Evolutionary conservation across 2,113 vertebrate species (phyloP).

Genomic region (Colaptes auratus): DNA sequence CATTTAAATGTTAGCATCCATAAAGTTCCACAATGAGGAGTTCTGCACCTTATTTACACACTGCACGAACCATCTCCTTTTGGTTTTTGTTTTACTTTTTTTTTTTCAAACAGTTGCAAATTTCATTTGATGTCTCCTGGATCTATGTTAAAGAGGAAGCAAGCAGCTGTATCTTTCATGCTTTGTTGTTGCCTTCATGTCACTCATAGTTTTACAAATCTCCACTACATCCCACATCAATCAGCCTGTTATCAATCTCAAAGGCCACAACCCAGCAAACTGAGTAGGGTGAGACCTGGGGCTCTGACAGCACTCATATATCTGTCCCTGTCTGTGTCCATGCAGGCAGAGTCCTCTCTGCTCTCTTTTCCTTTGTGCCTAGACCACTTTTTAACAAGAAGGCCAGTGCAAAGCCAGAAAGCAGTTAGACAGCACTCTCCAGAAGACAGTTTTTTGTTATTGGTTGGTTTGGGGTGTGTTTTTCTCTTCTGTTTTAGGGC

Average conservation of each 20-base stretch:
- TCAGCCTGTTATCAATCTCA: background rate
- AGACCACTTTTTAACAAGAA: background rate
- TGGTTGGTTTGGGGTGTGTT: background rate
- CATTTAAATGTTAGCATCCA: background rate
- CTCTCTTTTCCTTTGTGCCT: background rate
- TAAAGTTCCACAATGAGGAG: background rate
- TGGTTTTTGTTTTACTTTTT: background rate
- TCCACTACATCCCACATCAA: rapidly evolving
- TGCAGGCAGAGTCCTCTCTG: background rate
- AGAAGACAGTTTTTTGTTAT: background rate
- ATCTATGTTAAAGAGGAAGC: background rate
- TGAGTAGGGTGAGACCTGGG: background rate
- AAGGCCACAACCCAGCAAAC: background rate
- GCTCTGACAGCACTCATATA: background rate
- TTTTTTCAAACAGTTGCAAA: background rate
- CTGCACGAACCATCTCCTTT: background rate
- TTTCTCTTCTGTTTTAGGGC: background rate
- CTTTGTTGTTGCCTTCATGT: background rate
- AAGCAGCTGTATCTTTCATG: background rate
- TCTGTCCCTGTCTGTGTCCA: background rate
- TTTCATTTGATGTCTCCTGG: background rate
- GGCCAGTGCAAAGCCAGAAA: background rate
- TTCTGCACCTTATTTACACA: background rate
- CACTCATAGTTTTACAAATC: background rate
- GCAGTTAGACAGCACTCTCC: background rate